A percentile compares a stretch with the other conserved stretches of the same genome.
Conservation (phyloP, 2,888 invertebrate species). For the Eupithecia centaureata region DNA sequence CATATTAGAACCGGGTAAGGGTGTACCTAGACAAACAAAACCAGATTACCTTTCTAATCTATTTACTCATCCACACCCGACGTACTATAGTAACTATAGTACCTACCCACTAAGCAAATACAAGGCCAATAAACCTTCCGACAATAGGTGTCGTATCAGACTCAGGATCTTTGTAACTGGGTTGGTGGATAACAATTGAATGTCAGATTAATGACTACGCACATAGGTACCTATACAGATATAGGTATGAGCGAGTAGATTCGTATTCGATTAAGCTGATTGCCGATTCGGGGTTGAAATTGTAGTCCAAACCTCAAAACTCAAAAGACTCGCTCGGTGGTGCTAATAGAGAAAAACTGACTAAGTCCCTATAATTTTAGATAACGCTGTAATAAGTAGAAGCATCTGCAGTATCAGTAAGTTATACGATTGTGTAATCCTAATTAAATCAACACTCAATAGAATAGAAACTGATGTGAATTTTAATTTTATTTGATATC, state of each 20-base stretch:
- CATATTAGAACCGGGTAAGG: not conserved
- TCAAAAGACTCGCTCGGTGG: not conserved
- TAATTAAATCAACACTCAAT: too few relatives aligned
- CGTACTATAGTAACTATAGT: conserved; percentile 43
- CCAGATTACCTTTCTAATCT: conserved; percentile 62
- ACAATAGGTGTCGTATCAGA: conserved; percentile 53
- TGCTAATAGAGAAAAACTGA: not conserved
- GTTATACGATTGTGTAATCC: too few relatives aligned
- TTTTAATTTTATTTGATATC: too few relatives aligned
- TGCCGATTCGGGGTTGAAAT: not conserved
- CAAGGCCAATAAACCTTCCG: conserved; percentile 62
- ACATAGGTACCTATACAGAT: conserved; percentile 3
- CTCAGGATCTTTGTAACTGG: conserved; percentile 24
- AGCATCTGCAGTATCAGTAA: too few relatives aligned
- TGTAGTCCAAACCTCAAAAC: too few relatives aligned
- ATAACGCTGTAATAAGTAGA: too few relatives aligned
- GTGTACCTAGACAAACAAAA: conserved; percentile 48
- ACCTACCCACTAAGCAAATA: conserved; percentile 60
- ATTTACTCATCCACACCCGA: conserved; percentile 56
- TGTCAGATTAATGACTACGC: conserved; percentile 25
- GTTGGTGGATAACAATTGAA: conserved; percentile 26
- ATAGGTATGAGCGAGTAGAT: not conserved
- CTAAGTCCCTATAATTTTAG: too few relatives aligned
- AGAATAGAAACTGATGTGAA: too few relatives aligned
- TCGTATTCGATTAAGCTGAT: not conserved